Percentiles rank a stretch among this genome's conserved stretches.
Evolutionary conservation across 2,113 vertebrate species (phyloP).

Genomic region (Dipodomys merriami): DNA sequence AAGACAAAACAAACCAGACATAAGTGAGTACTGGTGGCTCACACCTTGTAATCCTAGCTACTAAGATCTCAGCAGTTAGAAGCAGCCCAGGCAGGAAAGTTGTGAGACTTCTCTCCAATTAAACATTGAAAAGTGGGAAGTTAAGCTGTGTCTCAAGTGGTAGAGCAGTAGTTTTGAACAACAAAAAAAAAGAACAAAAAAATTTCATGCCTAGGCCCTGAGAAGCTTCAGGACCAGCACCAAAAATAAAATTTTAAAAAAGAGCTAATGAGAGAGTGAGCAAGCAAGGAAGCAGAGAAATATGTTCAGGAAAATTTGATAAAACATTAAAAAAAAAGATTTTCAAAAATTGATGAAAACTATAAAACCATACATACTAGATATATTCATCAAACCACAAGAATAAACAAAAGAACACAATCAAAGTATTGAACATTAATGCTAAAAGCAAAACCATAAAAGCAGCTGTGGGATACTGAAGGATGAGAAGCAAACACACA

Average conservation of each 20-base stretch:
- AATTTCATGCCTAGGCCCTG: too few relatives aligned
- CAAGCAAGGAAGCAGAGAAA: background rate
- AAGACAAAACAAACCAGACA: background rate
- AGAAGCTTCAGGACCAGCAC: too few relatives aligned
- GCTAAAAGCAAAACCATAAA: conserved; percentile 46
- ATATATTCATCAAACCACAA: conserved; percentile 31
- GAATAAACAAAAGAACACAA: conserved; percentile 19
- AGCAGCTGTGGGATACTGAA: background rate
- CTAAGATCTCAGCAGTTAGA: too few relatives aligned
- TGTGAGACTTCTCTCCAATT: too few relatives aligned
- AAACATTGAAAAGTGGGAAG: too few relatives aligned
- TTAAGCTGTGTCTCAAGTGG: too few relatives aligned
- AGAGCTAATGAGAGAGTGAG: background rate
- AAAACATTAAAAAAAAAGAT: background rate
- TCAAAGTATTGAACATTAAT: conserved; percentile 31
- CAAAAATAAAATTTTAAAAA: too few relatives aligned
- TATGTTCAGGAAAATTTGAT: background rate
- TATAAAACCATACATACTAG: conserved; percentile 24
- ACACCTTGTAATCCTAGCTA: too few relatives aligned
- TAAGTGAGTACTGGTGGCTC: background rate
- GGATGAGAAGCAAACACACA: background rate
- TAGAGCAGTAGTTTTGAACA: too few relatives aligned
- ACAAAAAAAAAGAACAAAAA: too few relatives aligned
- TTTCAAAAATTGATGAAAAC: conserved; percentile 40
- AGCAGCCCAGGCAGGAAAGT: too few relatives aligned